phyloP scores from a whole-genome alignment of 2,888 invertebrate species.

The Andrena bucephala region DNA sequence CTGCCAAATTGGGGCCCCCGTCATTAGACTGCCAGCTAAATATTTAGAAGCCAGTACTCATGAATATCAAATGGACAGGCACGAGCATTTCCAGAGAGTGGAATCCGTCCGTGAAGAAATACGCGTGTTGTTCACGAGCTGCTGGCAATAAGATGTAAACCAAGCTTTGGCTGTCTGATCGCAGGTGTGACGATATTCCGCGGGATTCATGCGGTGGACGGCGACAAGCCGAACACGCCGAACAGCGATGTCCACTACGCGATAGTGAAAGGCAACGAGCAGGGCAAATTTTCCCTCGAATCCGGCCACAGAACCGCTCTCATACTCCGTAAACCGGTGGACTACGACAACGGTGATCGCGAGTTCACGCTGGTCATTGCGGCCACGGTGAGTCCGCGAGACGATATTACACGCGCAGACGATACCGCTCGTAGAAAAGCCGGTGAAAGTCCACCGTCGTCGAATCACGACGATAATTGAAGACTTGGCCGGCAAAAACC shows the following conservation, averaged over 20 bases:
- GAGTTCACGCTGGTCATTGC: slow-evolving; percentile 91
- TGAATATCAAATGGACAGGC: too few relatives aligned
- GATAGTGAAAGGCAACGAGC: slow-evolving; percentile 89
- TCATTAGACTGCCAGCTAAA: too few relatives aligned
- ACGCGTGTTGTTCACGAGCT: too few relatives aligned
- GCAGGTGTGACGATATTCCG: slow-evolving; percentile 93
- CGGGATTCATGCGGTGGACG: slow-evolving; percentile 92
- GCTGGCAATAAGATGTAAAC: not conserved
- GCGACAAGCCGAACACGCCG: slow-evolving; percentile 94
- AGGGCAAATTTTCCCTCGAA: slow-evolving; percentile 92
- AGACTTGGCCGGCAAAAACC: too few relatives aligned
- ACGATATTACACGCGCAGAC: slow-evolving; percentile 1
- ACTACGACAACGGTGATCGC: slow-evolving; percentile 93
- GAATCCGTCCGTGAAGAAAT: too few relatives aligned
- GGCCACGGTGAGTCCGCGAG: slow-evolving; percentile 88
- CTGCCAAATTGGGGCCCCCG: too few relatives aligned
- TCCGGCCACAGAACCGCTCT: slow-evolving; percentile 92
- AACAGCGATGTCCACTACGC: slow-evolving; percentile 95
- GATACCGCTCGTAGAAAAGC: slow-evolving; percentile 7
- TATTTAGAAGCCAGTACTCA: too few relatives aligned
- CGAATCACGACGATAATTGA: slow-evolving; percentile 8
- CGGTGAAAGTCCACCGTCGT: slow-evolving; percentile 43
- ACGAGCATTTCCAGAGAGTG: too few relatives aligned
- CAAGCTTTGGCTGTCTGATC: slow-evolving; percentile 60
- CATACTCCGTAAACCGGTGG: slow-evolving; percentile 90